Evolutionary conservation across 2,888 invertebrate genomes (phyloP).

Genomic region (Malacosoma neustria): DNA sequence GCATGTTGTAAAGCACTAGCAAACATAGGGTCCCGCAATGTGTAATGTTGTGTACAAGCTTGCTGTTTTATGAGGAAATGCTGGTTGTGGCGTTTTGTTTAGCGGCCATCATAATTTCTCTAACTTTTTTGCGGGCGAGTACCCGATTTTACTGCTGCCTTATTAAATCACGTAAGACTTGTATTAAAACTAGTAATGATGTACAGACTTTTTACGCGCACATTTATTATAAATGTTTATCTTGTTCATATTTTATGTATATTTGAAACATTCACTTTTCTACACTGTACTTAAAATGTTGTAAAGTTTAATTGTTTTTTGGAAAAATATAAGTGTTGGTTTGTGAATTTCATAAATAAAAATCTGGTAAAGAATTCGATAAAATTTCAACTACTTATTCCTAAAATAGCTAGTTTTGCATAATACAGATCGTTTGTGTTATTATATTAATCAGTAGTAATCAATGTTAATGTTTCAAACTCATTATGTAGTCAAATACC

Average conservation of each 20-base stretch:
- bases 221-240: not conserved
- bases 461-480: too few species aligned
- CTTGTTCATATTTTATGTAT: not conserved
- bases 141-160: constrained; percentile 14
- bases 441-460: too few species aligned
- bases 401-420: too few species aligned
- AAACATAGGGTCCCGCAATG: constrained; percentile 47
- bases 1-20: constrained; percentile 44
- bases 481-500: not conserved
- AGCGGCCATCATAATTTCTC: constrained; percentile 18
- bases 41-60: constrained; percentile 46
- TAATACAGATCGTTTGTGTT: too few species aligned
- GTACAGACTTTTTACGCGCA: not conserved
- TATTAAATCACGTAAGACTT: constrained; percentile 10
- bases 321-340: not conserved
- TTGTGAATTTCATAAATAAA: not conserved
- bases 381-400: too few species aligned
- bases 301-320: not conserved
- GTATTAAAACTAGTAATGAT: not conserved
- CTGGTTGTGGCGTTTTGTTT: constrained; percentile 31
- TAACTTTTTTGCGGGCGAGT: constrained; percentile 20
- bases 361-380: not conserved
- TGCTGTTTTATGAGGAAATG: constrained; percentile 42
- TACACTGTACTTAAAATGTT: not conserved
- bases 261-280: not conserved